These are phyloP conservation scores for Trachurus trachurus DNA, from an alignment of 2,797 vertebrate genomes.

Conservation along the genomic window DNA sequence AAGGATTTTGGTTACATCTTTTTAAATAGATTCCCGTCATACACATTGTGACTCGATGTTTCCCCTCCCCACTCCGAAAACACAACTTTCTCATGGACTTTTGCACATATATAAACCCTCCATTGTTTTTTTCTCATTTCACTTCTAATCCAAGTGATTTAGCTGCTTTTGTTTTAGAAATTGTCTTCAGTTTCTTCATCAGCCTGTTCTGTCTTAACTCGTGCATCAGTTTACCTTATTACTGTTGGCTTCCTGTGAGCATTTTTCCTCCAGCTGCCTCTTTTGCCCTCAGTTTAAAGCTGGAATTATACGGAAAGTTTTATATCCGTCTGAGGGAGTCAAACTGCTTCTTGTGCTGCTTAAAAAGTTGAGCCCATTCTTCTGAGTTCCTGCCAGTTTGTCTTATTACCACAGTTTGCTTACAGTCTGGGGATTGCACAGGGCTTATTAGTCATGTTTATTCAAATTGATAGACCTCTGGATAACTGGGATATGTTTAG, in stretches of 20 bases:
- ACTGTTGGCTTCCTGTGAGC: conserved; percentile 44
- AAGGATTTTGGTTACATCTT: neutral
- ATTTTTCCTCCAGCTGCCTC: conserved; percentile 36
- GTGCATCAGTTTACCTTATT: conserved; percentile 46
- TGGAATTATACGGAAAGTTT: conserved; percentile 29
- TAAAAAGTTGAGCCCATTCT: conserved; percentile 9
- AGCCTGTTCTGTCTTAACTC: conserved; percentile 14
- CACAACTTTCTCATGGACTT: conserved; percentile 28
- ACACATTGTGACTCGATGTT: neutral
- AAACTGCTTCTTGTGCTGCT: conserved; percentile 41
- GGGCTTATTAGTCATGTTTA: conserved; percentile 25
- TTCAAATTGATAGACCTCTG: neutral
- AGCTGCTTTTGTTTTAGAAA: conserved; percentile 32
- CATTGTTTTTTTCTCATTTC: conserved; percentile 14
- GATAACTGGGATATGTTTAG: neutral
- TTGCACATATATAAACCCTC: conserved; percentile 1
- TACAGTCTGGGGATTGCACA: conserved; percentile 3
- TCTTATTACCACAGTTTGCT: conserved; percentile 33
- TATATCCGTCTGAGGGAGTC: conserved; percentile 28
- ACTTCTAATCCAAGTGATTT: conserved; percentile 34
- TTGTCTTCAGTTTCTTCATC: neutral
- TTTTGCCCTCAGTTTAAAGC: conserved; percentile 25
- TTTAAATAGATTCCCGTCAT: neutral
- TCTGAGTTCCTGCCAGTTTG: conserved; percentile 26
- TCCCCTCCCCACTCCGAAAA: neutral